Base-by-base conservation (phyloP, 2,113 vertebrate species). In the Emberiza fucata region DNA sequence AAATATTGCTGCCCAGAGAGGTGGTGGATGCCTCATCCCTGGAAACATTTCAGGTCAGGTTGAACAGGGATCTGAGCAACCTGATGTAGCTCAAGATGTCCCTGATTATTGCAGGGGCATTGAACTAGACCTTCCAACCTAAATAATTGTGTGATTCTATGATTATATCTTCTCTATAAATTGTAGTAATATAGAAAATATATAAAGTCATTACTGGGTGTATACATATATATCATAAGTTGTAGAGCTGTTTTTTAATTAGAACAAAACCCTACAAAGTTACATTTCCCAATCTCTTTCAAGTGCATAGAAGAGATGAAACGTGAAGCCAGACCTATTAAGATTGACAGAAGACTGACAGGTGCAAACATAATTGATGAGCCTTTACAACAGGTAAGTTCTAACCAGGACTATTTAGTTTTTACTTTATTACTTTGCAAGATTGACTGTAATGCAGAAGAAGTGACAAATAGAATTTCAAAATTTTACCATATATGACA, bases 291-390 rank as follows among this genome's bases (percentile, higher is more conserved):
- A 83, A 40, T 98, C 69, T 97, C 21, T 95, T 48, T 94, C 87
- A 97, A 99, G 99, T 99, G 98, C 54, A 96, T 99, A 97, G 99
- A 99, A 98, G 99, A 99, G 97, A 99, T 99, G 98, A 99, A 98
- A 98, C 98, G 97, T 75, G 99, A 99, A 97, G 96, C 97, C 76
- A 99, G 98, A 91, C 98, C 98, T 69, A 98, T 99, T 94, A 99
- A 99, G 97, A 99, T 99, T 73, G 99, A 99, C 98, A 98, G 99
- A 96, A 98, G 99, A 95, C 97, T 99, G 88, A 99, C 99, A 1
- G 99, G 99, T 96, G 99, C 99, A 9, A 99, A 98, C 98, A 99
- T 99, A 97, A 99, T 99, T 88, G 99, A 99, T 97, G 99, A 99
- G 94, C 99, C 99, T 95, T 98, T 99, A 84, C 99, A 99, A 93